Evolutionary conservation across 2,888 invertebrate genomes (phyloP).

Genomic region (Punctoribates punctum): DNA sequence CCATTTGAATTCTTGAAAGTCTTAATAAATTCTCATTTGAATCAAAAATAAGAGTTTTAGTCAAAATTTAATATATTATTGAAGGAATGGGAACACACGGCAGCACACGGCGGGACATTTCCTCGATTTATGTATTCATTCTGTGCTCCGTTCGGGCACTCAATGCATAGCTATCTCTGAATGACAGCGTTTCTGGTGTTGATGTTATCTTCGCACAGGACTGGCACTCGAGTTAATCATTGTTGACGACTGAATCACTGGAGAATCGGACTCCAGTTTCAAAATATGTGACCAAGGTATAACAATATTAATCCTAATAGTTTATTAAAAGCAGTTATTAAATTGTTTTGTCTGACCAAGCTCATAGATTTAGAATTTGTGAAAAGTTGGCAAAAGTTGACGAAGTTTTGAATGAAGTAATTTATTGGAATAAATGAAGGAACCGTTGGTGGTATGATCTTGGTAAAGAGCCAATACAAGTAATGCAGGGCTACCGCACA

Average conservation of each 20-base stretch:
- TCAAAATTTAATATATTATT: neutral
- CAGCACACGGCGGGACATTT: constrained; percentile 4
- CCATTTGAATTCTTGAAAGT: neutral
- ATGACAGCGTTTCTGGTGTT: constrained; percentile 2
- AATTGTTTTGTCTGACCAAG: no score
- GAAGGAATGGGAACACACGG: neutral
- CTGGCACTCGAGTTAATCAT: constrained; percentile 17
- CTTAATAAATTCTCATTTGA: neutral
- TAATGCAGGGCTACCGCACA: no score
- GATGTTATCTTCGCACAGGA: neutral
- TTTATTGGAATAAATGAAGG: no score
- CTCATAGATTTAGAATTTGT: no score
- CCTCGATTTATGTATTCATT: neutral
- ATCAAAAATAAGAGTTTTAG: neutral
- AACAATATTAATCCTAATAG: neutral
- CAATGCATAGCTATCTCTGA: neutral
- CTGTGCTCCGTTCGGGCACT: neutral
- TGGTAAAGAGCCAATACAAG: no score
- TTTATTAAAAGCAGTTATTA: no score
- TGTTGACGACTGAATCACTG: constrained; percentile 13
- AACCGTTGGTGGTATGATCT: no score
- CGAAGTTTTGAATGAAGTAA: no score
- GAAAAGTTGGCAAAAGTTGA: no score
- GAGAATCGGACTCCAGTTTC: neutral
- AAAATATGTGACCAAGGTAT: neutral